These are phyloP conservation scores for Hapalemur alaotrensis DNA, from an alignment of 2,797 vertebrate species.

Conservation along the genomic window DNA sequence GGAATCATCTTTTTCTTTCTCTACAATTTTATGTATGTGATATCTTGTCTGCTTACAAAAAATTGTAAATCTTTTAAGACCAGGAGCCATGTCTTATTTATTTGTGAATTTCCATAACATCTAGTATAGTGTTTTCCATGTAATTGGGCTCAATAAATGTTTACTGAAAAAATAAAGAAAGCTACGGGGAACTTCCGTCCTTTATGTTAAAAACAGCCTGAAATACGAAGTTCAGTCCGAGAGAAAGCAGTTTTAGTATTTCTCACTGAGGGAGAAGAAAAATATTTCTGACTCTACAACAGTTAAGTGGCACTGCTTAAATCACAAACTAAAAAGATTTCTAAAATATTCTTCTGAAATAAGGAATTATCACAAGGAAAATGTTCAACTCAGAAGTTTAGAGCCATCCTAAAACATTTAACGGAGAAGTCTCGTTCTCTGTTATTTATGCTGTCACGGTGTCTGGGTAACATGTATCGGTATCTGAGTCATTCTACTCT, in stretches of 20 bases:
- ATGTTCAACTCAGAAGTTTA: background rate
- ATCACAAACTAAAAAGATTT: background rate
- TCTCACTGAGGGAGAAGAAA: conserved; percentile 19
- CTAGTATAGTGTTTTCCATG: background rate
- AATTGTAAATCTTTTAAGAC: conserved; percentile 47
- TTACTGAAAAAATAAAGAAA: conserved; percentile 22
- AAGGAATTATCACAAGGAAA: conserved; percentile 18
- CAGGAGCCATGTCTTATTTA: background rate
- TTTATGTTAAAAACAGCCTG: conserved; percentile 63
- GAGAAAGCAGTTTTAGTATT: conserved; percentile 55
- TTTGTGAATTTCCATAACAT: conserved; percentile 14
- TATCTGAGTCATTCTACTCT: conserved; percentile 70
- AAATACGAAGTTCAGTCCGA: background rate
- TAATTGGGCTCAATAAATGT: conserved; percentile 11
- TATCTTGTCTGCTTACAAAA: background rate
- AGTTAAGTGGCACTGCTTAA: background rate
- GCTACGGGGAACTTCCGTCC: conserved; percentile 48
- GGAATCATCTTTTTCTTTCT: conserved; percentile 29
- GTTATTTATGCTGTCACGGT: conserved; percentile 52
- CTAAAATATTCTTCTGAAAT: conserved; percentile 12
- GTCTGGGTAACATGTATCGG: conserved; percentile 49
- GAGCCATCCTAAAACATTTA: background rate
- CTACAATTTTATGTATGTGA: background rate
- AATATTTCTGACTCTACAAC: conserved; percentile 47
- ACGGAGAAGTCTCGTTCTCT: conserved; percentile 59